Evolutionary conservation across 2,888 invertebrate species (phyloP).

Genomic region (Hemicrepidius hirtus): DNA sequence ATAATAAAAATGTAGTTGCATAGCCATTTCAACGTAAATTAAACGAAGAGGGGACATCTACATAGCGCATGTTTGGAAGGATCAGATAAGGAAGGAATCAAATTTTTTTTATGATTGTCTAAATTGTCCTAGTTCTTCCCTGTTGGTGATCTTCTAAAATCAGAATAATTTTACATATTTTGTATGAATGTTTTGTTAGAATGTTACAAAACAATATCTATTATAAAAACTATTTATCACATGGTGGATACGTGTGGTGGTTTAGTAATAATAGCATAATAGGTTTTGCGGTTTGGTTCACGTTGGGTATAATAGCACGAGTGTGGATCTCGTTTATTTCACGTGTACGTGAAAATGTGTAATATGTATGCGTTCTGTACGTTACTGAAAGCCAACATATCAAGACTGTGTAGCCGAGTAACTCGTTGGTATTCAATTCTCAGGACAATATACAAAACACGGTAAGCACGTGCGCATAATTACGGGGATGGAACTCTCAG

Average conservation of each 20-base stretch:
- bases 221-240: slow-evolving; percentile 1
- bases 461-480: slow-evolving; percentile 65
- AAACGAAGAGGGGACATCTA: too few species aligned
- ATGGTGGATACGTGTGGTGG: background rate
- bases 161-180: too few species aligned
- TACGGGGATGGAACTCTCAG: slow-evolving; percentile 58
- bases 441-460: slow-evolving; percentile 62
- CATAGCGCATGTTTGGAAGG: too few species aligned
- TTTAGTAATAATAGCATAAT: slow-evolving; percentile 10
- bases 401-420: slow-evolving; percentile 35
- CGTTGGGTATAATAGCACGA: slow-evolving; percentile 4
- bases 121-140: too few species aligned
- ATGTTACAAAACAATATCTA: background rate
- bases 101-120: too few species aligned
- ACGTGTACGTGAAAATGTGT: slow-evolving; percentile 45
- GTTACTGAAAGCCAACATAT: slow-evolving; percentile 45
- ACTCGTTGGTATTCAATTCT: slow-evolving; percentile 60
- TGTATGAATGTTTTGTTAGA: too few species aligned
- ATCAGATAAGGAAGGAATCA: too few species aligned
- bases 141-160: too few species aligned
- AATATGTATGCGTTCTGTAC: slow-evolving; percentile 51
- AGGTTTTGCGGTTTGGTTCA: slow-evolving; percentile 5
- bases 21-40: too few species aligned
- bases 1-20: too few species aligned
- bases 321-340: slow-evolving; percentile 38